A percentile compares a stretch with the other conserved stretches of the same genome.
phyloP scores from a whole-genome alignment of 2,888 invertebrate species.

The Corythucha ciliata region DNA sequence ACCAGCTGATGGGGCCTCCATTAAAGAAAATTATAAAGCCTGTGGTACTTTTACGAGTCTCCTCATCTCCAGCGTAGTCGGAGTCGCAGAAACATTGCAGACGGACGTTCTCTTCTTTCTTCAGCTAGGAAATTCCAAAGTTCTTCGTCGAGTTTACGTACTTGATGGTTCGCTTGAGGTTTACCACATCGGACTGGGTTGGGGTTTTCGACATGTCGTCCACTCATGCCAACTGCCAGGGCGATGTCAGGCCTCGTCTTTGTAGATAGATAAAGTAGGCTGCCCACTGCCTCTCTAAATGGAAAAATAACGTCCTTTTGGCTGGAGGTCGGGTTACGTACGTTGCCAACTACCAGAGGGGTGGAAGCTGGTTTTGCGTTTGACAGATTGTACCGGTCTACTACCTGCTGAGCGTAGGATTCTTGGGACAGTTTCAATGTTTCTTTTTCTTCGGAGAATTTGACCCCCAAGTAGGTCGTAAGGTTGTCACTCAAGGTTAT shows the following conservation, averaged over 20 bases:
- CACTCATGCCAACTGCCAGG: constrained; percentile 7
- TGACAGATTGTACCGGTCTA: constrained; percentile 1
- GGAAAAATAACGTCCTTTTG: constrained; percentile 5
- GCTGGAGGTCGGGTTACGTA: neutral
- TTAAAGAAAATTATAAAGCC: constrained; percentile 4
- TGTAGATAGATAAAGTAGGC: constrained; percentile 7
- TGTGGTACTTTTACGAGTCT: constrained; percentile 1
- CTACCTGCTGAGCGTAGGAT: constrained; percentile 9
- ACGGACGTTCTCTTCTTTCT: constrained; percentile 2
- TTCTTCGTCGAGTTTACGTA: neutral
- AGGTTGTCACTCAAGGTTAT: constrained; percentile 9
- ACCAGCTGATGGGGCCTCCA: constrained; percentile 30
- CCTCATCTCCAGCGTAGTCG: constrained; percentile 11
- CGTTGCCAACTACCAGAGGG: constrained; percentile 1
- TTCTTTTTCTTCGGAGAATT: neutral
- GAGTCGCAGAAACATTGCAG: constrained; percentile 13
- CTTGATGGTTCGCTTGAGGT: constrained; percentile 1
- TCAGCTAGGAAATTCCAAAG: neutral
- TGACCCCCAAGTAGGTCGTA: constrained; percentile 1
- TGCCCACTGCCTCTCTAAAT: constrained; percentile 8
- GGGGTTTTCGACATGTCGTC: constrained; percentile 11
- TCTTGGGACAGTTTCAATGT: constrained; percentile 9
- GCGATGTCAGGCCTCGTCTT: constrained; percentile 14
- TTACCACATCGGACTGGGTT: neutral
- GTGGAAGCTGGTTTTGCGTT: constrained; percentile 10